Evolutionary conservation across 2,888 invertebrate genomes (phyloP).

Genomic region (Toxonevra muliebris): DNA sequence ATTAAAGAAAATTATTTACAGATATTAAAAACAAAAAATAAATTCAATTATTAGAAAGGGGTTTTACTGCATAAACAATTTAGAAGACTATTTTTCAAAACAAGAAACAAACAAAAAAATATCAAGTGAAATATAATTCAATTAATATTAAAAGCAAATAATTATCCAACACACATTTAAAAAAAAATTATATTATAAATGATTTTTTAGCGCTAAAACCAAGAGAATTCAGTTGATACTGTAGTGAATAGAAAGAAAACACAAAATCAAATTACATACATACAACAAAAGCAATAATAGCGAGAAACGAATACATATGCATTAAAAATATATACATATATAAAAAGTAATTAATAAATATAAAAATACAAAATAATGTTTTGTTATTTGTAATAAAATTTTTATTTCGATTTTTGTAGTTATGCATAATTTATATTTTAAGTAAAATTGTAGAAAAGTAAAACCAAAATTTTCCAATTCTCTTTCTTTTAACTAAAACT

Average conservation of each 20-base stretch:
- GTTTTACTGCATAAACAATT: too few species aligned
- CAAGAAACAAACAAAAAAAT: too few species aligned
- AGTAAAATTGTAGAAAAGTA: slow-evolving; percentile 12
- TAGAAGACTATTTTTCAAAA: too few species aligned
- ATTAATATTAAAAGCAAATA: too few species aligned
- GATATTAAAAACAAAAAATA: slow-evolving; percentile 19
- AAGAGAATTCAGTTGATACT: too few species aligned
- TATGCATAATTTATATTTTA: slow-evolving; percentile 17
- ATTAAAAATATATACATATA: neutral
- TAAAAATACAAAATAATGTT: neutral
- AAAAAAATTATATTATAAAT: too few species aligned
- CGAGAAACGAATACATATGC: slow-evolving; percentile 31
- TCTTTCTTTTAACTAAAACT: too few species aligned
- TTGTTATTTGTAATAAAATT: neutral
- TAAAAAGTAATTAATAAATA: neutral
- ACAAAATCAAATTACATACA: slow-evolving; percentile 11
- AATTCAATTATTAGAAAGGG: slow-evolving; percentile 18
- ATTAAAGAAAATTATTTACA: slow-evolving; percentile 24
- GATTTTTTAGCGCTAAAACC: too few species aligned
- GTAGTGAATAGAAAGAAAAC: neutral
- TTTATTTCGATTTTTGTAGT: neutral
- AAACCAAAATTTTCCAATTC: slow-evolving; percentile 20
- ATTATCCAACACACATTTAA: too few species aligned
- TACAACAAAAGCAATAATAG: slow-evolving; percentile 40
- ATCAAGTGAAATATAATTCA: too few species aligned